phyloP scores from a whole-genome alignment of 2,797 vertebrate genomes.

The Arrhamphus sclerolepis region DNA sequence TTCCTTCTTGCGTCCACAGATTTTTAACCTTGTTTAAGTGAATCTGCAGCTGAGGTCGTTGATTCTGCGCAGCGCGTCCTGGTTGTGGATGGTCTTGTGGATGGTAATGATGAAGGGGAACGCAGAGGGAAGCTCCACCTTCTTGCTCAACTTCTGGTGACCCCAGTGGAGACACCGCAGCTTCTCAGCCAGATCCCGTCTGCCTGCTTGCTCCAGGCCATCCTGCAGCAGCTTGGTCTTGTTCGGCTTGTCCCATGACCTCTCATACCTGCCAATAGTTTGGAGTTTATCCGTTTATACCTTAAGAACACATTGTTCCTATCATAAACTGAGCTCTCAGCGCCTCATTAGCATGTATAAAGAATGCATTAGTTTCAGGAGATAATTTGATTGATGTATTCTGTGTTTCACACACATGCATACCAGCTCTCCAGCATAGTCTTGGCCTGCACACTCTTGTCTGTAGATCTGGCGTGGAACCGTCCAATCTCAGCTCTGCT shows the following conservation, averaged over 20 bases:
- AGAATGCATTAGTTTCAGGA: background rate
- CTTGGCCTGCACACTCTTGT: constrained; percentile 79
- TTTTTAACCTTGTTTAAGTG: constrained; percentile 35
- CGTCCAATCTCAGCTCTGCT: constrained; percentile 77
- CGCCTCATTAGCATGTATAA: background rate
- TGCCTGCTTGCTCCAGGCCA: constrained; percentile 74
- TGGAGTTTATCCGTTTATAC: background rate
- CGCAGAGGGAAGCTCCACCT: constrained; percentile 81
- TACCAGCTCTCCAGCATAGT: constrained; percentile 86
- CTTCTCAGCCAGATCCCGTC: constrained; percentile 77
- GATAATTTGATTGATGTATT: background rate
- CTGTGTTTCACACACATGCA: constrained; percentile 12
- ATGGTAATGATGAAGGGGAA: constrained; percentile 84
- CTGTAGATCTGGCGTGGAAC: constrained; percentile 75
- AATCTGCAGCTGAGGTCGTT: constrained; percentile 79
- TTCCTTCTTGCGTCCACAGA: background rate
- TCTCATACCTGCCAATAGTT: constrained; percentile 64
- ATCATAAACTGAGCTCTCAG: too few species aligned
- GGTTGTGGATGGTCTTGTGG: constrained; percentile 82
- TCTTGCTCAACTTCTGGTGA: constrained; percentile 80
- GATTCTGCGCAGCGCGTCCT: constrained; percentile 78
- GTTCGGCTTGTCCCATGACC: constrained; percentile 75
- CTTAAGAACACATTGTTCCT: background rate
- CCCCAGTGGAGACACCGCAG: constrained; percentile 81
- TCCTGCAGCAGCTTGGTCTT: constrained; percentile 82